These are phyloP conservation scores for Gymnogyps californianus DNA, from an alignment of 2,113 vertebrate genomes.

Conservation along the genomic window DNA sequence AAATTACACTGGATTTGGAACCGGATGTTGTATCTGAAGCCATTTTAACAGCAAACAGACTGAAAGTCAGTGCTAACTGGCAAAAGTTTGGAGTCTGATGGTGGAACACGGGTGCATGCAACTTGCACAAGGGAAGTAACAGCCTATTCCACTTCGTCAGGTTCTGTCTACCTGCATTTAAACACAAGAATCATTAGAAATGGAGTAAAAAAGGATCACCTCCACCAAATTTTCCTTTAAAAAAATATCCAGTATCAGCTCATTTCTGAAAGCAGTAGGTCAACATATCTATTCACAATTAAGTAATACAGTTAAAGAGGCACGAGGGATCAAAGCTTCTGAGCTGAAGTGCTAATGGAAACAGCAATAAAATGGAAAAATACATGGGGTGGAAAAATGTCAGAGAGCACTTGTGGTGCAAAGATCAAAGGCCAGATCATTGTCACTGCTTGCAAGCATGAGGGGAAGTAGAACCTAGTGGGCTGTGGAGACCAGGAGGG, in stretches of 20 bases:
- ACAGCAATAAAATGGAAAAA: conserved; percentile 29
- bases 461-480: conserved; percentile 13
- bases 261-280: background rate
- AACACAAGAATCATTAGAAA: background rate
- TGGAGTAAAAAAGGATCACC: background rate
- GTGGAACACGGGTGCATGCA: background rate
- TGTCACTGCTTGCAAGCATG: background rate
- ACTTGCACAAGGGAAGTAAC: background rate
- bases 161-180: background rate
- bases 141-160: background rate
- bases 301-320: background rate
- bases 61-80: background rate
- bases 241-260: background rate
- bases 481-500: background rate
- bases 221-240: background rate
- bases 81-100: background rate
- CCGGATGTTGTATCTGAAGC: background rate
- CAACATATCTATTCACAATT: background rate
- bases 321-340: background rate
- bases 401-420: background rate
- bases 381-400: background rate
- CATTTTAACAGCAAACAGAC: background rate
- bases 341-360: background rate
- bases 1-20: background rate
- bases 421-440: conserved; percentile 23